Evolutionary conservation across 1,140 invertebrate species (phyloP), one percentile per base, ranked within the genome.

Genomic region (Drosophila jambulina): DNA sequence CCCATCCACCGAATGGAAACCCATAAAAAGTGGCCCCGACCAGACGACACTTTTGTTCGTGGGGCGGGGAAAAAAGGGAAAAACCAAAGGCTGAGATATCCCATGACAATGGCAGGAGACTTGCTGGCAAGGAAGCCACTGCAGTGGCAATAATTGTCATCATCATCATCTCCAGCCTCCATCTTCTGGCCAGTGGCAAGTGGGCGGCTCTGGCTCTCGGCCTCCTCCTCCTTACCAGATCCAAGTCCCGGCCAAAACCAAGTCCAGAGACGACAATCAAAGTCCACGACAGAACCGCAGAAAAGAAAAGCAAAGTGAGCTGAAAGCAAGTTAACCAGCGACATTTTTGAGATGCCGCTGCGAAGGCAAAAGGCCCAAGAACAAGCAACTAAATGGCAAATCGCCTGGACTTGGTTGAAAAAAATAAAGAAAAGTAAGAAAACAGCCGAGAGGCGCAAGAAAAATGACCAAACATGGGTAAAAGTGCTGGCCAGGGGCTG

Each of bases 321-420:
- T 81, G 82, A 88, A 88, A 90, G 84, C 84, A 88, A 88, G 84
- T 88, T 90, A 88, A 84, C 84, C 85, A 84, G 84, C 84, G 80
- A 88, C 84, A 88, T 88, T 88, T 88, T 88, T 90, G 64, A 88
- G 78, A 88, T 88, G 85, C 84, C 84, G 74, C 69, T 64, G 51
- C 74, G 63, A 68, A 70, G 48, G 83, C 49, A 70, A 84, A 72
- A 78, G 65, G 64, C 65, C 65, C 46, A 53, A 68, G 67, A 79
- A 79, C 67, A 78, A 78, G 75, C 76, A 62, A 79, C 76, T 79
- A 79, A 79, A 79, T 71, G 75, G 75, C 76, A 79, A 78, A 70
- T 58, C 36, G 62, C 27, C 51, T 34, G 38, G 40, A 51, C 64
- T 48, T 45, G 53, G 25, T 17, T 21, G 15, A 38, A 38, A 54